phyloP scores from a whole-genome alignment of 2,888 invertebrate species.

The Gastrophysa polygoni region DNA sequence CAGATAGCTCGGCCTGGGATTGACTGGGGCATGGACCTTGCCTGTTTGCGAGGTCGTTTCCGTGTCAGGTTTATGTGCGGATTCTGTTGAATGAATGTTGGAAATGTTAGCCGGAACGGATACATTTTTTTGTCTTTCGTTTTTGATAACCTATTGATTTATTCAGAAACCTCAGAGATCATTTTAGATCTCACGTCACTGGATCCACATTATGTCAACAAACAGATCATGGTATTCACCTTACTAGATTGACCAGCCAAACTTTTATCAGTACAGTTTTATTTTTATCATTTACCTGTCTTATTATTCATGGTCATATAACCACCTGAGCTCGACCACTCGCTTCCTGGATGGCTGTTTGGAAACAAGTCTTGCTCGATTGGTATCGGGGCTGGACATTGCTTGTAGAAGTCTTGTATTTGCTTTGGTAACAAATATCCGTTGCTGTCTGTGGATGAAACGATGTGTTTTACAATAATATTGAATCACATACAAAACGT shows the following conservation, averaged over 20 bases:
- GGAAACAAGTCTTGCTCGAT: constrained; percentile 33
- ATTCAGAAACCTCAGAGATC: too few species aligned
- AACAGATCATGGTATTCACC: too few species aligned
- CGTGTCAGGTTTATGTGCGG: constrained; percentile 5
- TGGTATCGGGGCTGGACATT: constrained; percentile 55
- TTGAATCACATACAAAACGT: too few species aligned
- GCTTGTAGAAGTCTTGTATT: constrained; percentile 50
- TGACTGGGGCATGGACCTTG: constrained; percentile 9
- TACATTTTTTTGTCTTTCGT: too few species aligned
- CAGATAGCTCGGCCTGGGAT: constrained; percentile 23
- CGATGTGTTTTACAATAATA: too few species aligned
- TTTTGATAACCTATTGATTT: too few species aligned
- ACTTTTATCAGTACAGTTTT: too few species aligned
- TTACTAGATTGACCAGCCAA: too few species aligned
- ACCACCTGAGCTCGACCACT: constrained; percentile 39
- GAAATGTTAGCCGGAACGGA: too few species aligned
- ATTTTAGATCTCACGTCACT: too few species aligned
- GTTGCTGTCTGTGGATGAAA: constrained; percentile 42
- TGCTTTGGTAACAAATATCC: constrained; percentile 51
- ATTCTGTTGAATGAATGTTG: constrained; percentile 2
- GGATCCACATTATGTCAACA: too few species aligned
- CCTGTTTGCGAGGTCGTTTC: constrained; percentile 11
- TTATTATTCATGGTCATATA: constrained; percentile 48
- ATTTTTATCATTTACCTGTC: constrained; percentile 43
- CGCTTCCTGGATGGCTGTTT: constrained; percentile 33